Evolutionary conservation across 2,113 vertebrate species (phyloP), one percentile per base, ranked within the genome.

Genomic region (Perognathus longimembris): DNA sequence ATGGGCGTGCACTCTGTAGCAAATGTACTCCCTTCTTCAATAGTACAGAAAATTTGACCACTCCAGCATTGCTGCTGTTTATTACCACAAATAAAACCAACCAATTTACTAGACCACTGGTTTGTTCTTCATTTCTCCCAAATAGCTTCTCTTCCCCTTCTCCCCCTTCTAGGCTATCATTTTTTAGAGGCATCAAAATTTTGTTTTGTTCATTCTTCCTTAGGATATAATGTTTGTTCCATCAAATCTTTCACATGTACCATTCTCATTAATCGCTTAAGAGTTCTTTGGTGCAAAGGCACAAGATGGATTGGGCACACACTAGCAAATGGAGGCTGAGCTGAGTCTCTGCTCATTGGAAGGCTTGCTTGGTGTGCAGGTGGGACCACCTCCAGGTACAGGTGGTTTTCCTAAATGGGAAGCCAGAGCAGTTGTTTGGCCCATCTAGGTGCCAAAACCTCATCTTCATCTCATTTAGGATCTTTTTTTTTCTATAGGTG

Each of bases 1-100:
- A 63, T 22, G 11, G 63, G 82, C 24, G 66, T 82, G 69, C 36
- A 78, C 92, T 93, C 38, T 61, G 42, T 50, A 61, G 22, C 63
- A 74, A 50, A 77, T 0, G 26, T 6, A 15, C 22, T 12, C 64
- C 40, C 17, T 8, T 34, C n/a, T 69, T 42, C 32, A 54, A 15
- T 17, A 54, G 50, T n/a, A 78, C 42, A 57, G 0, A 7, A 9
- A 79, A 67, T 8, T 57, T 74, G 17, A 17, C 36, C 26, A n/a
- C 38, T n/a, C 6, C 1, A 6, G 30, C 18, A 69, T 1, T 1
- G 32, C 28, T 4, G 4, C 6, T 5, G 7, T 38, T 59, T 74
- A 36, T 63, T n/a, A 42, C 1, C 26, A 45, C 45, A 75, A 76
- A 75, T n/a, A 36, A 42, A 57, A 66, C 26, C 20, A 57, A 12